Evolutionary conservation across 2,888 invertebrate species (phyloP).

Genomic region (Leucophenga montana): DNA sequence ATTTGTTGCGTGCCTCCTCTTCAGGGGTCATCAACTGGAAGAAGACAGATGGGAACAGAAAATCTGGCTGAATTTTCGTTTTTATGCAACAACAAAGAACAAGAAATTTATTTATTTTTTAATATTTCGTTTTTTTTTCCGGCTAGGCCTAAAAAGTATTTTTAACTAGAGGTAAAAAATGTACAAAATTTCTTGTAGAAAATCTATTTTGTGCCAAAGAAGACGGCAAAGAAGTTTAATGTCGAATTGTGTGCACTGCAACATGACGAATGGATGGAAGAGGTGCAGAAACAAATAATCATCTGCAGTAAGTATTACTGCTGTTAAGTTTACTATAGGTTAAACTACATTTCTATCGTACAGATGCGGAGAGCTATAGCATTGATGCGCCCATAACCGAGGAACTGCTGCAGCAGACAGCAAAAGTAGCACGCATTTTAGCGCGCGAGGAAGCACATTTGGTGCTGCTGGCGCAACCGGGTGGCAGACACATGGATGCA

Average conservation of each 20-base stretch:
- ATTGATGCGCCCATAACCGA: slow-evolving; percentile 79
- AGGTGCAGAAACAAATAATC: slow-evolving; percentile 78
- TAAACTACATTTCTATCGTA: background rate
- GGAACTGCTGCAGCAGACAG: slow-evolving; percentile 79
- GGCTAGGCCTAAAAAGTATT: too few relatives aligned
- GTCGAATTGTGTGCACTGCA: slow-evolving; percentile 71
- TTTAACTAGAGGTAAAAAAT: too few relatives aligned
- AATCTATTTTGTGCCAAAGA: slow-evolving; percentile 69
- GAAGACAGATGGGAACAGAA: slow-evolving; percentile 36
- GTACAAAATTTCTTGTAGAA: slow-evolving; percentile 61
- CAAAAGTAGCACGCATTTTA: slow-evolving; percentile 79
- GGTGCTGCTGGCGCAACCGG: slow-evolving; percentile 80
- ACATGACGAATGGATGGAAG: slow-evolving; percentile 78
- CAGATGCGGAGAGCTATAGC: slow-evolving; percentile 79
- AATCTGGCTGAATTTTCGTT: slow-evolving; percentile 13
- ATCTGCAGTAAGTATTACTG: slow-evolving; percentile 77
- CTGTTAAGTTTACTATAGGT: background rate
- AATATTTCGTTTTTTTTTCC: background rate
- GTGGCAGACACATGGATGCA: slow-evolving; percentile 86
- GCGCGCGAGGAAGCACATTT: slow-evolving; percentile 74
- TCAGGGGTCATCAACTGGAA: slow-evolving; percentile 65
- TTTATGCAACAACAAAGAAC: too few relatives aligned
- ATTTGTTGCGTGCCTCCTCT: slow-evolving; percentile 65
- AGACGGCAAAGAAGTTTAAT: slow-evolving; percentile 44
- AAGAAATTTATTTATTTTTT: background rate